Conservation (phyloP, 2,888 invertebrate species). For the Sylvicola cinctus region DNA sequence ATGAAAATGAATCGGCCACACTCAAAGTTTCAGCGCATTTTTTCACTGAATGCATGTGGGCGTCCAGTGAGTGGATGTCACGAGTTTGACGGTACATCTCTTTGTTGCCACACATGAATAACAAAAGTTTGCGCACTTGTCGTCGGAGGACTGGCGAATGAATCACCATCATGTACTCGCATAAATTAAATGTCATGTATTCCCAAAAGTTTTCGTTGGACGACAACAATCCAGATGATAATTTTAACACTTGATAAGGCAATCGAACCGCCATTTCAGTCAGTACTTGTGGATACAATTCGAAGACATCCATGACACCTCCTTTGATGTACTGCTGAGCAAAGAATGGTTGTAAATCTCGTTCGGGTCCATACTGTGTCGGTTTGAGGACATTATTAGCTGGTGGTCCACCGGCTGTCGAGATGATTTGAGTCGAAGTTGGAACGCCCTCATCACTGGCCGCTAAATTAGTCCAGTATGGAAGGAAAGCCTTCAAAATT, state of each 20-base stretch:
- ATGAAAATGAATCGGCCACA: constrained; percentile 9
- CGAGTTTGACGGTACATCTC: constrained; percentile 87
- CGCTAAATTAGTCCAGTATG: constrained; percentile 49
- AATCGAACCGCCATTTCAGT: constrained; percentile 87
- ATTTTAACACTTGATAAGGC: constrained; percentile 63
- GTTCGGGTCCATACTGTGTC: constrained; percentile 57
- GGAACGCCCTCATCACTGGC: constrained; percentile 19
- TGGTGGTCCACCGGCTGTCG: constrained; percentile 31
- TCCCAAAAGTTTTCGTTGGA: constrained; percentile 23
- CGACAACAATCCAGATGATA: constrained; percentile 22
- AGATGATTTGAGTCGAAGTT: constrained; percentile 4
- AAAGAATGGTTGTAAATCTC: constrained; percentile 93
- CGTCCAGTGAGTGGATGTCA: constrained; percentile 81
- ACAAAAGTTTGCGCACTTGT: constrained; percentile 76
- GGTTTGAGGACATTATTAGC: constrained; percentile 50
- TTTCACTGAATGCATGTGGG: constrained; percentile 57
- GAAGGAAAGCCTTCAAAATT: constrained; percentile 45
- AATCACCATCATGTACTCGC: constrained; percentile 89
- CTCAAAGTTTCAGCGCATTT: constrained; percentile 15
- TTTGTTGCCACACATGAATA: constrained; percentile 86
- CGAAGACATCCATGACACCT: constrained; percentile 80
- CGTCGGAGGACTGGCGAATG: constrained; percentile 64
- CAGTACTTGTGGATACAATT: constrained; percentile 80
- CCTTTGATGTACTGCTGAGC: constrained; percentile 41
- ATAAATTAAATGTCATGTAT: constrained; percentile 41